Conservation (phyloP, 2,797 vertebrate genomes). For the Pantherophis alleghaniensis region DNA sequence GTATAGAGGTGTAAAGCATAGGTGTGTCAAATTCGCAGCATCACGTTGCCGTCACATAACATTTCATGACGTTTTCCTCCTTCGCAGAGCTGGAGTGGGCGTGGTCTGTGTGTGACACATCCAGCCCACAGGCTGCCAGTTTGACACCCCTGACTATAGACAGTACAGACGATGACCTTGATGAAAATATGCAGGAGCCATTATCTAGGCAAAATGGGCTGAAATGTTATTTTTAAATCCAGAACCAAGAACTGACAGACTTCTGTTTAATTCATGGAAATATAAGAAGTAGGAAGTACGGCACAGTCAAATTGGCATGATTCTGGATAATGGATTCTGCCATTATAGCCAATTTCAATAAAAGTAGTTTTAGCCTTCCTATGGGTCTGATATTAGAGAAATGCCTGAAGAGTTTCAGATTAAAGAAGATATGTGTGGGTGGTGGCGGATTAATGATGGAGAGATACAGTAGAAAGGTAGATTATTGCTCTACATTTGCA, state of each 20-base stretch:
- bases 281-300: not conserved
- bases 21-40: not conserved
- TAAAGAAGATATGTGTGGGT: not conserved
- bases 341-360: not conserved
- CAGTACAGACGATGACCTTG: not conserved
- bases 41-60: too few species aligned
- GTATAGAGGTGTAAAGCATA: not conserved
- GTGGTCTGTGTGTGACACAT: not conserved
- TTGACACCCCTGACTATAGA: not conserved
- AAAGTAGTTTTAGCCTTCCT: not conserved
- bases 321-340: not conserved
- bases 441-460: not conserved
- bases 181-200: not conserved
- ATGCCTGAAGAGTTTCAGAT: not conserved
- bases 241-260: not conserved
- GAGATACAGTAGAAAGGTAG: not conserved
- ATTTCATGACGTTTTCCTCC: fast-evolving
- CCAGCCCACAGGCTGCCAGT: not conserved
- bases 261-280: not conserved
- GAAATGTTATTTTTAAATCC: not conserved
- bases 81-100: too few species aligned
- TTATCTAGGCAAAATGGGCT: not conserved
- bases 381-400: not conserved
- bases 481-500: not conserved
- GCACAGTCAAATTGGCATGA: not conserved